phyloP scores from a whole-genome alignment of 2,797 vertebrate species.

The Tarsius wallacei region DNA sequence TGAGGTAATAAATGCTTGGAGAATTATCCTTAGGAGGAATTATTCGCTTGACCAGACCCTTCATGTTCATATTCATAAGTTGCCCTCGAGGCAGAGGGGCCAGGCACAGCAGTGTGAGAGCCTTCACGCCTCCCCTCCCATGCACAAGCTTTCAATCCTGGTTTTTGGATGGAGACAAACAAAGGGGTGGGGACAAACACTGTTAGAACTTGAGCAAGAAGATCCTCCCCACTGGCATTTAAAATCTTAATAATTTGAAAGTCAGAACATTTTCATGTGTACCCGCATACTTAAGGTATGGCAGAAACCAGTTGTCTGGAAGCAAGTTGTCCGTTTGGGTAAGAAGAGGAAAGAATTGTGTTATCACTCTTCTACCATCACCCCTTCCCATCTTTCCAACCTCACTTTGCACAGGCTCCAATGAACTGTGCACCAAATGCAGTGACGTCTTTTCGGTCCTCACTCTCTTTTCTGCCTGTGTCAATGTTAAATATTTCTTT shows the following conservation, averaged over 20 bases:
- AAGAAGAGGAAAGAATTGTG: neutral
- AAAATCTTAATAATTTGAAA: neutral
- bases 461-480: constrained; percentile 34
- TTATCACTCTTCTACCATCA: neutral
- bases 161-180: neutral
- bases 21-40: neutral
- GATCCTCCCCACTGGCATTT: neutral
- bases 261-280: neutral
- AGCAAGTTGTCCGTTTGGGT: neutral
- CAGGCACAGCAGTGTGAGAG: neutral
- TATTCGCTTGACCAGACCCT: neutral
- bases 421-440: neutral
- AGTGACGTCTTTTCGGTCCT: neutral
- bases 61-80: neutral
- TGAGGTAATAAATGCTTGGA: neutral
- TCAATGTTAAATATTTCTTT: constrained; percentile 42
- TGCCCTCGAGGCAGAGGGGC: neutral
- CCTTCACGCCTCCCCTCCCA: too few species aligned
- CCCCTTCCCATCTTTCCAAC: neutral
- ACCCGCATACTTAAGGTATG: neutral
- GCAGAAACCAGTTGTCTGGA: neutral
- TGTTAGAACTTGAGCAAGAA: constrained; percentile 7
- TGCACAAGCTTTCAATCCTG: neutral
- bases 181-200: neutral
- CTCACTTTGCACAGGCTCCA: neutral